Evolutionary conservation across 2,113 vertebrate species (phyloP).

Genomic region (Podilymbus podiceps): DNA sequence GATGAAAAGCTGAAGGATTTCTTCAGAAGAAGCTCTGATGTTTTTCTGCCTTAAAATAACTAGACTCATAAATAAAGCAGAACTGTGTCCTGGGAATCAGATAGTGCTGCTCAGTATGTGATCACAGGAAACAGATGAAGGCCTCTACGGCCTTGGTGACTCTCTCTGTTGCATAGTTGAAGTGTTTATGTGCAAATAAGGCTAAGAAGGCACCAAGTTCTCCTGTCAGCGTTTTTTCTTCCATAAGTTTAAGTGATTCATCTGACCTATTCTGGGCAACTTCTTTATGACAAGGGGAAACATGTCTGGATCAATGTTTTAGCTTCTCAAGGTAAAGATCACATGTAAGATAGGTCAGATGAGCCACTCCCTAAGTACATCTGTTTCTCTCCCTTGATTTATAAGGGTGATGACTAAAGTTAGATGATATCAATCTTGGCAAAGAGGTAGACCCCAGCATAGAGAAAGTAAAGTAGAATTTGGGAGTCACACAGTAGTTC

Average conservation of each 20-base stretch:
- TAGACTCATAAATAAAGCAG: conserved; percentile 18
- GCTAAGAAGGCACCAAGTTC: neutral
- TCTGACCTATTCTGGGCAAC: neutral
- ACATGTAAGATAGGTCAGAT: neutral
- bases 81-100: neutral
- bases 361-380: neutral
- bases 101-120: neutral
- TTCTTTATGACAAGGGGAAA: neutral
- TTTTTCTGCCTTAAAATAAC: conserved; percentile 26
- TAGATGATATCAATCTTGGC: neutral
- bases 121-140: neutral
- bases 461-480: neutral
- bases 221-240: neutral
- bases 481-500: neutral
- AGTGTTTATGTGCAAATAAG: neutral
- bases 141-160: neutral
- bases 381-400: neutral
- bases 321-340: neutral
- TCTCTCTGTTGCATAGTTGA: neutral
- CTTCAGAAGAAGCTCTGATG: conserved; percentile 1
- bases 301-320: neutral
- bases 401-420: neutral
- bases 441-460: neutral
- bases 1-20: conserved; percentile 14
- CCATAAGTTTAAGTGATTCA: neutral